phyloP scores from a whole-genome alignment of 2,113 vertebrate genomes.

The Suncus etruscus region DNA sequence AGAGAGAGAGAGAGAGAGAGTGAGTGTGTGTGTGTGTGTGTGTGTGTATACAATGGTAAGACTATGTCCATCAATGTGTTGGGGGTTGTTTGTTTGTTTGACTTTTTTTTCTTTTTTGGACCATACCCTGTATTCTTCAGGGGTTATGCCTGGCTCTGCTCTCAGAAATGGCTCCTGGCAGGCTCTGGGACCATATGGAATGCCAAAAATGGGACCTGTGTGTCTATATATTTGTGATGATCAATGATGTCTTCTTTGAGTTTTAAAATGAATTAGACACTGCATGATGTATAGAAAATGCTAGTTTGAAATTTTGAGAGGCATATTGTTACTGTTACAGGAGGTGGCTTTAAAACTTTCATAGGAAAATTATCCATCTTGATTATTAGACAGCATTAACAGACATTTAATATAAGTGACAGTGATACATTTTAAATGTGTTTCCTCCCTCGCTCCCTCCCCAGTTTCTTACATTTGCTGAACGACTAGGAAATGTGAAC shows the following conservation, averaged over 20 bases:
- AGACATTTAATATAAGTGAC: not conserved
- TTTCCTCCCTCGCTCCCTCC: conserved; percentile 49
- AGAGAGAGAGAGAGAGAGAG: no score
- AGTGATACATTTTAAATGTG: not conserved
- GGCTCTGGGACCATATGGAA: no score
- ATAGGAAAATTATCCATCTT: not conserved
- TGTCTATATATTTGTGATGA: not conserved
- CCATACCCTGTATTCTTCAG: no score
- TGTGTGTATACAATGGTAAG: no score
- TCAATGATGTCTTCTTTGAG: not conserved
- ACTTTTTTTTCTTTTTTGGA: no score
- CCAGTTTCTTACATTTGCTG: conserved; percentile 98
- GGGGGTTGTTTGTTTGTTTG: no score
- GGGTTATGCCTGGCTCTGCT: no score
- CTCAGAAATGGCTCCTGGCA: no score
- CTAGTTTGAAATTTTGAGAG: not conserved
- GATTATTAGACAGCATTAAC: not conserved
- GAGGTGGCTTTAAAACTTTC: not conserved
- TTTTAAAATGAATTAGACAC: not conserved
- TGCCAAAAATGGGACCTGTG: not conserved
- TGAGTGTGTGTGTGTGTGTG: no score
- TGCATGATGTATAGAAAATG: conserved; percentile 3
- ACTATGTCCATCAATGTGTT: not conserved
- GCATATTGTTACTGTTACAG: not conserved
- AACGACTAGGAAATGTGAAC: conserved; percentile 96